Evolutionary conservation across 2,797 vertebrate genomes (phyloP), one percentile per base, ranked within the genome.

Genomic region (Mergus octosetaceus): DNA sequence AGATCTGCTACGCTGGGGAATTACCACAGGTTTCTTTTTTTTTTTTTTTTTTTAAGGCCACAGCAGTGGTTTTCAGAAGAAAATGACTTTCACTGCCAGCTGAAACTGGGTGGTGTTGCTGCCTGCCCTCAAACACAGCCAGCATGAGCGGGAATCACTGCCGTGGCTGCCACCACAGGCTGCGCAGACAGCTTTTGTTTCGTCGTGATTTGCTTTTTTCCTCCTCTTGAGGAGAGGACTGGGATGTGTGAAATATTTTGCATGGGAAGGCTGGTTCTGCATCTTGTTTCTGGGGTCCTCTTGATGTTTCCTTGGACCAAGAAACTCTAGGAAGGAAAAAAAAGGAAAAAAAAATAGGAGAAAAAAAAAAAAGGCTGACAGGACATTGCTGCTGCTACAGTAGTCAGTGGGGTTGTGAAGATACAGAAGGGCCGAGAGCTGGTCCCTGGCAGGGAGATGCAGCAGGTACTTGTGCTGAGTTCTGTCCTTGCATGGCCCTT

Each of bases 161-260:
- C 1, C 1, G 2, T 8, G 56, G 36, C 6, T 21, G 10, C 15
- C 14, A 3, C 60, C 80, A 62, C 1, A 1, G 22, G 15, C 39
- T 24, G 38, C 10, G 3, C 25, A 6, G 66, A 34, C 64, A 73
- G 34, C 4, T 79, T 79, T 9, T 13, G 51, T 27, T 34, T 51
- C 51, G 21, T 1, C 19, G 20, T 62, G 27, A 25, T 72, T 68
- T 71, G 3, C 30, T 66, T 39, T 51, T 36, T 24, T 30, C 3
- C 71, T 4, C 56, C 13, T 32, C 49, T n/a, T 16, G 22, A 45
- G 18, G 54, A 66, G 13, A 81, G 6, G 10, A 3, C 34, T 17
- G 49, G 57, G 27, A 17, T 0, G 0, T 56, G 69, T 57, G 10
- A 77, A 60, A 24, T 0, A 51, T 17, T 65, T 32, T 22, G 8